Conservation (phyloP, 1,140 invertebrate species). For the Ganaspis sp. region DNA sequence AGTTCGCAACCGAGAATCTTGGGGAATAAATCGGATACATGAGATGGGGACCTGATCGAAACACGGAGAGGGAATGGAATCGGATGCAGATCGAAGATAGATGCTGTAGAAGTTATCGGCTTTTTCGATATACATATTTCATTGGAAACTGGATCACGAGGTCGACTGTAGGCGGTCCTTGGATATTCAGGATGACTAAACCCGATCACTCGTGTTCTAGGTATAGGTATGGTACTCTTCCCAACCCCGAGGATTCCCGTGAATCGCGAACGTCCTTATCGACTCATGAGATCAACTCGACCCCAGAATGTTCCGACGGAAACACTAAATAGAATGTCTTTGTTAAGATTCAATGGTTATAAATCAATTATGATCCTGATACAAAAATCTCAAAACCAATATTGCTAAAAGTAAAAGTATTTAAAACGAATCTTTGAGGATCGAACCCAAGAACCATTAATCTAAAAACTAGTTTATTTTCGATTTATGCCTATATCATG, state of each 20-base stretch:
- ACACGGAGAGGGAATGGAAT: neutral
- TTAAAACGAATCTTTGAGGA: no score
- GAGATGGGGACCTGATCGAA: neutral
- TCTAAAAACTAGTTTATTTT: no score
- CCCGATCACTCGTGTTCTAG: slow-evolving; percentile 5
- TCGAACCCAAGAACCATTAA: no score
- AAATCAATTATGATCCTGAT: slow-evolving; percentile 7
- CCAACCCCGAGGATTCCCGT: slow-evolving; percentile 24
- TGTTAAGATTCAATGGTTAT: slow-evolving; percentile 12
- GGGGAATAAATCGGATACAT: neutral
- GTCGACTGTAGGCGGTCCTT: slow-evolving; percentile 19
- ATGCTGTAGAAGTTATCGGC: neutral
- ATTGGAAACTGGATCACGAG: slow-evolving; percentile 20
- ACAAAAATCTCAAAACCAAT: neutral
- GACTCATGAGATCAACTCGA: slow-evolving; percentile 20
- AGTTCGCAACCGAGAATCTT: neutral
- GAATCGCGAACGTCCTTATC: slow-evolving; percentile 21
- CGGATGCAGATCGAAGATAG: slow-evolving; percentile 19
- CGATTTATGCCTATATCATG: no score
- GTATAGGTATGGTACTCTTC: neutral
- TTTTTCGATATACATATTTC: slow-evolving; percentile 21
- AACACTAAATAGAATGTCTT: neutral
- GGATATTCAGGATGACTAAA: slow-evolving; percentile 26
- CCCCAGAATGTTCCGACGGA: slow-evolving; percentile 1
- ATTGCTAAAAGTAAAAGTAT: neutral